Base-by-base conservation (phyloP, 2,888 invertebrate species). In the Athalia cordata region DNA sequence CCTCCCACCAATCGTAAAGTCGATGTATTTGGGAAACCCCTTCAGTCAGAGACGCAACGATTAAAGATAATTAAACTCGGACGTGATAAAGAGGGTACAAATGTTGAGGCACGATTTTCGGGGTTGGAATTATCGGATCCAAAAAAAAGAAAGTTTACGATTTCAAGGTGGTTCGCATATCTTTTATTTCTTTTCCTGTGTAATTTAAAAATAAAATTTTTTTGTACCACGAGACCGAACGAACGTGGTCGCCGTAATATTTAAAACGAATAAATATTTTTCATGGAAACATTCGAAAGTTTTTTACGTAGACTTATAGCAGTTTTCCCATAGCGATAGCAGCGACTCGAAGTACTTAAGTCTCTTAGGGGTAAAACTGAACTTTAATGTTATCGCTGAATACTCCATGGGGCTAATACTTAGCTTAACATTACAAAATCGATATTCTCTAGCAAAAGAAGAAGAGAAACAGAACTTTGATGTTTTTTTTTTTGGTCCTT, bases 51-150 rank as follows among this genome's bases (percentile, higher is more conserved):
- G 68, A 55, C 15, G n/a, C 3, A 7, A 13, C 61, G 61, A 70
- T 70, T 70, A 59, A 59, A 70, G 70, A 70, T 70, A 70, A 70
- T 70, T 70, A 70, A 45, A 70, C 57, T 47, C 70, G 70, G 70
- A 47, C 59, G 59, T 59, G 70, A 45, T 68, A 68, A 68, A 52
- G 55, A n/a, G 4, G 59, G n/a, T 57, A 57, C 57, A 59, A 70
- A n/a, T 70, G 57, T 70, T 55, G 45, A 70, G 13, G 3, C n/a
- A 29, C 29, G 29, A 29, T 29, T 29, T 29, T 29, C 68, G 68
- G 61, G 11, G 29, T 29, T 1, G 29, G 5, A n/a, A 52, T 55
- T 43, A 55, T 45, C 47, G 9, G 4, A 55, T 3, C 8, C n/a
- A 8, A 47, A n/a, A 11, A 47, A 65, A 45, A n/a, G n/a, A 29